phyloP scores from a whole-genome alignment of 2,797 vertebrate genomes.

The Pantherophis vulpinus region DNA sequence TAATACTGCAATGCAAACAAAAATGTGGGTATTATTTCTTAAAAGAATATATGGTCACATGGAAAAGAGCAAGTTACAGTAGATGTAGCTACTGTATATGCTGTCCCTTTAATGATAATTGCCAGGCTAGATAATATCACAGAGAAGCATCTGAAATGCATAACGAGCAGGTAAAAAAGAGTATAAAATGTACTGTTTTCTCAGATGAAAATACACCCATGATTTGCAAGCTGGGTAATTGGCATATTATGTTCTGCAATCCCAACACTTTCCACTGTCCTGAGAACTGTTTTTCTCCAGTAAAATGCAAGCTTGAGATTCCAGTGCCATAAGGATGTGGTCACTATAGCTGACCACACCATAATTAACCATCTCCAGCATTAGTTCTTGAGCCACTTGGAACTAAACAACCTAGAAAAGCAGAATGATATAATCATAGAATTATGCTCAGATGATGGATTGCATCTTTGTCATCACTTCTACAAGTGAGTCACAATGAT shows the following conservation, averaged over 20 bases:
- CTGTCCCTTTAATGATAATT: not conserved
- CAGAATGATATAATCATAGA: not conserved
- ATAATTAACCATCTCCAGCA: not conserved
- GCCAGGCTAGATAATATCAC: not conserved
- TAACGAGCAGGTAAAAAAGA: not conserved
- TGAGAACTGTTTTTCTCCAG: not conserved
- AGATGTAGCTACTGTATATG: not conserved
- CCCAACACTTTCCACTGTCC: conserved; percentile 23
- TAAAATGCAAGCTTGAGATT: not conserved
- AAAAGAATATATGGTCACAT: not conserved
- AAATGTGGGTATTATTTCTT: not conserved
- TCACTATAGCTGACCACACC: conserved; percentile 17
- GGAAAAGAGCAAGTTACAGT: not conserved
- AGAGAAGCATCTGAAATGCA: not conserved
- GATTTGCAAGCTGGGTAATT: conserved; percentile 18
- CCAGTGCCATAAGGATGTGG: not conserved
- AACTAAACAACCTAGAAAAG: not conserved
- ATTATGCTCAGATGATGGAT: not conserved
- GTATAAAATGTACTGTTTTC: not conserved
- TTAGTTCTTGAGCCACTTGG: not conserved
- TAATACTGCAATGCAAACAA: not conserved
- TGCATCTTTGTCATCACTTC: not conserved
- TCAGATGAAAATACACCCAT: not conserved
- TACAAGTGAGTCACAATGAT: not conserved
- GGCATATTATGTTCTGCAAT: conserved; percentile 23